A percentile compares a stretch with the other conserved stretches of the same genome.
phyloP scores from a whole-genome alignment of 2,888 invertebrate genomes.

The Therioaphis trifolii region DNA sequence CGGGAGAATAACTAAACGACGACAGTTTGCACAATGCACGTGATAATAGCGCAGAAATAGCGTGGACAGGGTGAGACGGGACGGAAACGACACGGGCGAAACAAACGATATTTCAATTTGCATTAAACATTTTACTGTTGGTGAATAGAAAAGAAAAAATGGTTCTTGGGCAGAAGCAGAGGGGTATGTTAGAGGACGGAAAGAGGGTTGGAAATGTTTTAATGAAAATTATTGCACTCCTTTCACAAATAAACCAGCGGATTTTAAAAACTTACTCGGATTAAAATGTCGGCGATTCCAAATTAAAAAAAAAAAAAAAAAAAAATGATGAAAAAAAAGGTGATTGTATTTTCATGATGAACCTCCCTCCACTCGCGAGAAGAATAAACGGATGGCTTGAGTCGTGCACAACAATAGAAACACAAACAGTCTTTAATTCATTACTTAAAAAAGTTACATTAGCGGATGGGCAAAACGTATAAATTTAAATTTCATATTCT shows the following conservation, averaged over 20 bases:
- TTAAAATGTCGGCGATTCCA: constrained; percentile 53
- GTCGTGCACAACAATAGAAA: constrained; percentile 28
- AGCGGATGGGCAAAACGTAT: constrained; percentile 24
- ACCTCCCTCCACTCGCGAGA: neutral
- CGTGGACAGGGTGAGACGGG: constrained; percentile 11
- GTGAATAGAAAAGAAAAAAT: constrained; percentile 51
- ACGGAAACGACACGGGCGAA: constrained; percentile 33
- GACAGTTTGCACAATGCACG: constrained; percentile 29
- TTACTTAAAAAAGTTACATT: constrained; percentile 43
- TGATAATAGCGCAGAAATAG: constrained; percentile 28
- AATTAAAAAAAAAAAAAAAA: constrained; percentile 26
- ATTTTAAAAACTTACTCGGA: constrained; percentile 57
- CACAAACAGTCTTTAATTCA: constrained; percentile 46
- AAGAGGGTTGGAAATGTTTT: constrained; percentile 40
- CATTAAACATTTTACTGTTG: constrained; percentile 51
- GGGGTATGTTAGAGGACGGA: neutral
- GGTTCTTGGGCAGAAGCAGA: neutral
- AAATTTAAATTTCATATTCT: neutral
- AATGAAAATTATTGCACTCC: constrained; percentile 61
- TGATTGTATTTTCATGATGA: constrained; percentile 50
- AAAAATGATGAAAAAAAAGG: neutral
- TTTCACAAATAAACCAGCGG: constrained; percentile 48
- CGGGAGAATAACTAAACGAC: constrained; percentile 35
- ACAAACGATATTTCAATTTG: constrained; percentile 60
- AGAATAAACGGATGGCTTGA: constrained; percentile 18